These are phyloP conservation scores for Teleogryllus occipitalis DNA, from an alignment of 1,140 invertebrate genomes.

Conservation along the genomic window DNA sequence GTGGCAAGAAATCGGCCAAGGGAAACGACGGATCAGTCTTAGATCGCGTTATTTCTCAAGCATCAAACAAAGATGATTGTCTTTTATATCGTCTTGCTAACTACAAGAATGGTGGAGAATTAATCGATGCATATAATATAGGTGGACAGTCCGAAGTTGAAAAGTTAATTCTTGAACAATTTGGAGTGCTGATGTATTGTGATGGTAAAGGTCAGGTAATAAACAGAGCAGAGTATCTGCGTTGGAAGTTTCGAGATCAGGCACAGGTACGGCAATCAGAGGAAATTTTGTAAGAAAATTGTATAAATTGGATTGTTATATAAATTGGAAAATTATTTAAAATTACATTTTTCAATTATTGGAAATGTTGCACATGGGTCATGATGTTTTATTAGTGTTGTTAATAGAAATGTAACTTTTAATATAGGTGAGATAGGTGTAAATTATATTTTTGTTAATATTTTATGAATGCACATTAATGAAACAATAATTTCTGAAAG, in stretches of 20 bases:
- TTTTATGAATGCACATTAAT: no score
- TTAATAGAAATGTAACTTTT: no score
- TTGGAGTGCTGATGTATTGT: slow-evolving; percentile 81
- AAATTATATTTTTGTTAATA: no score
- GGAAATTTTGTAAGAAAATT: no score
- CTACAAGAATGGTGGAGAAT: slow-evolving; percentile 81
- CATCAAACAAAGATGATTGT: slow-evolving; percentile 73
- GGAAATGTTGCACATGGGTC: no score
- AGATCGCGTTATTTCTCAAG: slow-evolving; percentile 72
- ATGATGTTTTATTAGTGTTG: no score
- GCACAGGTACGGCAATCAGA: slow-evolving; percentile 49
- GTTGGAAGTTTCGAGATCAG: slow-evolving; percentile 87
- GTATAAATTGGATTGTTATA: no score
- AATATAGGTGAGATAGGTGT: no score
- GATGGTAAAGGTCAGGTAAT: slow-evolving; percentile 80
- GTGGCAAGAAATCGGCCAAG: not conserved
- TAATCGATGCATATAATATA: slow-evolving; percentile 75
- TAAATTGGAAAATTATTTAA: no score
- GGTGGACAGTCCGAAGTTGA: slow-evolving; percentile 74
- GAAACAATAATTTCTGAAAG: no score
- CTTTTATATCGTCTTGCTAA: slow-evolving; percentile 72
- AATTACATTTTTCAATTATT: no score
- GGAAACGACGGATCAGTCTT: slow-evolving; percentile 60
- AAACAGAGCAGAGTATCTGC: slow-evolving; percentile 80
- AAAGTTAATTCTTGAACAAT: slow-evolving; percentile 78